Conservation (phyloP, 2,888 invertebrate species). For the Germaria angustata region DNA sequence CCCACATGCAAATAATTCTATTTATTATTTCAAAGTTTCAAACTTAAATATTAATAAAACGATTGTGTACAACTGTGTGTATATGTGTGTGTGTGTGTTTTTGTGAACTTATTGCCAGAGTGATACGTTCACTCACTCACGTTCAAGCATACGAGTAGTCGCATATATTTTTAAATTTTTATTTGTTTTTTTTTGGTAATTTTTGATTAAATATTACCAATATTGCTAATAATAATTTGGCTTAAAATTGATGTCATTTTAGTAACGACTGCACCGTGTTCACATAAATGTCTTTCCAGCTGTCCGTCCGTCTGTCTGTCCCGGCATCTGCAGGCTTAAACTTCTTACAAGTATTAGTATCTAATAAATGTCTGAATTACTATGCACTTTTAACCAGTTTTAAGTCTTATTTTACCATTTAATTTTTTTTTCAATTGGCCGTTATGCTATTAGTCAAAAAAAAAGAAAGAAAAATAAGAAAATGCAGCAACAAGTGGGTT, state of each 20-base stretch:
- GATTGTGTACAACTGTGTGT: neutral
- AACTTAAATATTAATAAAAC: constrained; percentile 3
- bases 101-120: neutral
- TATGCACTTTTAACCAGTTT: constrained; percentile 55
- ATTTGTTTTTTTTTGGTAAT: constrained; percentile 17
- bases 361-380: constrained; percentile 9
- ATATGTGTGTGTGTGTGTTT: neutral
- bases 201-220: constrained; percentile 57
- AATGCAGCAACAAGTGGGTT: constrained; percentile 65
- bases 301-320: neutral
- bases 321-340: neutral
- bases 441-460: constrained; percentile 65
- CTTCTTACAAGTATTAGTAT: neutral
- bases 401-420: constrained; percentile 1
- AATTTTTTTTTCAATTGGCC: constrained; percentile 36
- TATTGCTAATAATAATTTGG: constrained; percentile 65
- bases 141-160: neutral
- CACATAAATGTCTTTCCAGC: constrained; percentile 4
- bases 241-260: constrained; percentile 65
- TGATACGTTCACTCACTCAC: neutral
- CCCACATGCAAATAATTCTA: neutral
- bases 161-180: neutral
- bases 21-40: neutral
- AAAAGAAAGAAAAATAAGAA: constrained; percentile 28
- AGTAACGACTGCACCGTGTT: constrained; percentile 50